Base-by-base conservation (phyloP, 2,888 invertebrate genomes). In the Fissipunctia ypsillon region DNA sequence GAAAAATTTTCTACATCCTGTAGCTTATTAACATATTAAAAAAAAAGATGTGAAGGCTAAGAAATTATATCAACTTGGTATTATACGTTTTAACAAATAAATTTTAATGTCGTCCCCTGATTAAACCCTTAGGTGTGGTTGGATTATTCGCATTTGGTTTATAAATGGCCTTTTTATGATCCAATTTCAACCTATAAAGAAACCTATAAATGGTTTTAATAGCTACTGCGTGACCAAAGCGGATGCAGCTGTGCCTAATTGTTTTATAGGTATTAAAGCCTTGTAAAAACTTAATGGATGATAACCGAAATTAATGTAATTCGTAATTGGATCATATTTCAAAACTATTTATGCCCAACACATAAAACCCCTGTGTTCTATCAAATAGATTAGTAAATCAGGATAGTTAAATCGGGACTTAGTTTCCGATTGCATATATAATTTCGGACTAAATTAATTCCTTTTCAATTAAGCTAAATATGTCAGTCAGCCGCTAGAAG, bases 381-480 rank as follows among this genome's bases (percentile, higher is more conserved):
- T 43, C 25, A 7, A 28, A 75, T 80, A 68, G 10, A 83, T 67
- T 54, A 74, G 52, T 73, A 57, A 73, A 84, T 76, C 68, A 66
- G 61, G 25, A 59, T 56, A 48, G 28, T 76, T 72, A 65, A 85
- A 83, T 69, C 38, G n/a, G 48, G 22, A 65, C 66, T 70, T 68
- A 65, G 69, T 73, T 80, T 76, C 73, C 61, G 59, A 80, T 74
- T 74, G 73, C 52, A 76, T 76, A 63, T 38, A 50, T 73, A 71
- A 76, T 79, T 72, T 63, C 56, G 50, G 43, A 52, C 68, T 57
- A 60, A 71, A 69, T 72, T 61, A 60, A 79, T 85, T 77, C 73
- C 57, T 76, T 84, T 84, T 77, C 74, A 84, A 86, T 80, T 85
- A 77, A 63, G 81, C 76, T 76, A 71, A 81, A 81, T 71, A 69